Conservation (phyloP, 1,140 invertebrate species). For the Leptestheria dahalacensis region DNA sequence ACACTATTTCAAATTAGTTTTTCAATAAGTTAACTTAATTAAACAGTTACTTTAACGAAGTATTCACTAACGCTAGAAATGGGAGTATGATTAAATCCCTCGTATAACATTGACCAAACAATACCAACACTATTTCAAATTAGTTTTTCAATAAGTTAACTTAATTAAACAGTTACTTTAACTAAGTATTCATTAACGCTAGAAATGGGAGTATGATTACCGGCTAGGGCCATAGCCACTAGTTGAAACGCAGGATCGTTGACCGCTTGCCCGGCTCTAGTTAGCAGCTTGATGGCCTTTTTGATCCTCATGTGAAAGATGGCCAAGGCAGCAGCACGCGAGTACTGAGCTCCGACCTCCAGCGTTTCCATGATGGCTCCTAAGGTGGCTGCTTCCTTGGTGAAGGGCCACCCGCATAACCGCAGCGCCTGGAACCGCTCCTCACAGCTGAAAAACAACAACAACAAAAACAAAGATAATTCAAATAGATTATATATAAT, state of each 20-base stretch:
- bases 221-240: slow-evolving; percentile 77
- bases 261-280: slow-evolving; percentile 11
- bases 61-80: too few relatives aligned
- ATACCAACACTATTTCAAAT: too few relatives aligned
- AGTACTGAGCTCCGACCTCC: slow-evolving; percentile 38
- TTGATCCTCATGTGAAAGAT: slow-evolving; percentile 75
- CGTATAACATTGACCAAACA: too few relatives aligned
- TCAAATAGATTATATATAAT: not conserved
- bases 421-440: slow-evolving; percentile 62
- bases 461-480: slow-evolving; percentile 16
- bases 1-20: too few relatives aligned
- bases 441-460: slow-evolving; percentile 39
- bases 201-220: too few relatives aligned
- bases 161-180: too few relatives aligned
- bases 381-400: slow-evolving; percentile 38
- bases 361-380: slow-evolving; percentile 33
- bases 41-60: too few relatives aligned
- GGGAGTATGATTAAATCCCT: too few relatives aligned
- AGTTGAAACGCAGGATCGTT: slow-evolving; percentile 33
- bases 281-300: slow-evolving; percentile 69
- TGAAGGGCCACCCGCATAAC: slow-evolving; percentile 73
- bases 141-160: too few relatives aligned
- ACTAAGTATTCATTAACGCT: too few relatives aligned
- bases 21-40: too few relatives aligned
- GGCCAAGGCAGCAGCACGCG: slow-evolving; percentile 74